Evolutionary conservation across 1,140 invertebrate genomes (phyloP).

Genomic region (Marisa cornuarietis): DNA sequence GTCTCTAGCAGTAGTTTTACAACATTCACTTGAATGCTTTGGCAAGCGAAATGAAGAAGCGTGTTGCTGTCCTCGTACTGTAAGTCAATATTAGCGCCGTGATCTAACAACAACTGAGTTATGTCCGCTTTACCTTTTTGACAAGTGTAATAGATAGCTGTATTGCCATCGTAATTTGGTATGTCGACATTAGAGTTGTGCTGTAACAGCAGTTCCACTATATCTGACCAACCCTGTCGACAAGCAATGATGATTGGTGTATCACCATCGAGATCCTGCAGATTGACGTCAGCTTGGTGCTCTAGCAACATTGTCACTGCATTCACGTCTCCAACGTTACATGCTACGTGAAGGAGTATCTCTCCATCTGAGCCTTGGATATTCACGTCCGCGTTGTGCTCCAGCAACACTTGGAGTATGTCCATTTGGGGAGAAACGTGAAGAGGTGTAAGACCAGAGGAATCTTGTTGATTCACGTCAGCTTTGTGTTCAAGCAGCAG

Average conservation of each 20-base stretch:
- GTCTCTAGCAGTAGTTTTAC: not conserved
- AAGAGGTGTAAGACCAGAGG: constrained; percentile 60
- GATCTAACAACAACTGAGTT: too few species aligned
- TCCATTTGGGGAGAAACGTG: constrained; percentile 21
- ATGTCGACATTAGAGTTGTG: not conserved
- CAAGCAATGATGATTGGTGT: constrained; percentile 3
- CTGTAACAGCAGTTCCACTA: not conserved
- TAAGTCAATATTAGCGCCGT: too few species aligned
- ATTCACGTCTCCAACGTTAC: not conserved
- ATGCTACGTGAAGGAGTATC: constrained; percentile 1
- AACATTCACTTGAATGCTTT: not conserved
- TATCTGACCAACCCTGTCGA: not conserved
- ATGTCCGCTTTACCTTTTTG: too few species aligned
- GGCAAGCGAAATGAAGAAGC: not conserved
- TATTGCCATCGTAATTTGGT: too few species aligned
- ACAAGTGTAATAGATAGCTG: too few species aligned
- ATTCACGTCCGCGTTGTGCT: not conserved
- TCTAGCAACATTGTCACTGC: not conserved
- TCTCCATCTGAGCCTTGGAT: not conserved
- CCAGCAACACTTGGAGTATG: not conserved
- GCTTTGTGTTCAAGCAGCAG: constrained; percentile 72
- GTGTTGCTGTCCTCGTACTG: not conserved
- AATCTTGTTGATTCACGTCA: constrained; percentile 89
- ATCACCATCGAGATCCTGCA: not conserved
- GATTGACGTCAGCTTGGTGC: constrained; percentile 2